These are phyloP conservation scores for Hirtodrosophila histrioides DNA, from an alignment of 2,888 invertebrate genomes.

Conservation along the genomic window DNA sequence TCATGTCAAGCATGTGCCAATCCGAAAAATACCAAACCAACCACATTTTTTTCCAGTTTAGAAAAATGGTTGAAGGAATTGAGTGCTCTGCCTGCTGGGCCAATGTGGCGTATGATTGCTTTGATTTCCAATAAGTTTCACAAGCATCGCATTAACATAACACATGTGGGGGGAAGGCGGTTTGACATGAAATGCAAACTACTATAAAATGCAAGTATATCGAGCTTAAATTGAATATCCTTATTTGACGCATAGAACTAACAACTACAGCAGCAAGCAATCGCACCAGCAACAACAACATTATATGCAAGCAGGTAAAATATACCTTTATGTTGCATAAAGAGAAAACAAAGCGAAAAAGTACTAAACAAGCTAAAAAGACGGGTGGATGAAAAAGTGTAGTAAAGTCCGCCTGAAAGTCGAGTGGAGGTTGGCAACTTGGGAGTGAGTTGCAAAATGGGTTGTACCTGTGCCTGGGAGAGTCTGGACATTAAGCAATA, in stretches of 20 bases:
- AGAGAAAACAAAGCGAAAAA: constrained; percentile 40
- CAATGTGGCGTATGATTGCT: constrained; percentile 55
- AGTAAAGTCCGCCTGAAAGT: constrained; percentile 28
- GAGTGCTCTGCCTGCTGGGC: constrained; percentile 19
- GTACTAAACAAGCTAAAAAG: constrained; percentile 25
- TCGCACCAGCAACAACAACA: constrained; percentile 26
- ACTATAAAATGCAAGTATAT: constrained; percentile 51
- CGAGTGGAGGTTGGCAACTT: constrained; percentile 3
- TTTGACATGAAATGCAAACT: constrained; percentile 11
- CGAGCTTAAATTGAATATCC: constrained; percentile 69
- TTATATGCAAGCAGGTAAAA: constrained; percentile 50
- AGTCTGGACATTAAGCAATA: constrained; percentile 51
- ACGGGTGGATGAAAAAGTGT: constrained; percentile 14
- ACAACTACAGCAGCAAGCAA: constrained; percentile 22
- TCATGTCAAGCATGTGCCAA: neutral
- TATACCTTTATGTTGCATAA: constrained; percentile 57
- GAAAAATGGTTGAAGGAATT: constrained; percentile 14
- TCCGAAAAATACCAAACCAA: neutral
- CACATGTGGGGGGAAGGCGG: constrained; percentile 31
- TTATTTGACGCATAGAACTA: constrained; percentile 51
- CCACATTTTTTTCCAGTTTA: constrained; percentile 26
- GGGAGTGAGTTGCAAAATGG: neutral
- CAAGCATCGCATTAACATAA: constrained; percentile 55
- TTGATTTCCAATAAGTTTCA: constrained; percentile 65
- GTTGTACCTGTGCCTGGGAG: constrained; percentile 11